Conservation (phyloP, 2,113 vertebrate species). For the Diadophis punctatus region DNA sequence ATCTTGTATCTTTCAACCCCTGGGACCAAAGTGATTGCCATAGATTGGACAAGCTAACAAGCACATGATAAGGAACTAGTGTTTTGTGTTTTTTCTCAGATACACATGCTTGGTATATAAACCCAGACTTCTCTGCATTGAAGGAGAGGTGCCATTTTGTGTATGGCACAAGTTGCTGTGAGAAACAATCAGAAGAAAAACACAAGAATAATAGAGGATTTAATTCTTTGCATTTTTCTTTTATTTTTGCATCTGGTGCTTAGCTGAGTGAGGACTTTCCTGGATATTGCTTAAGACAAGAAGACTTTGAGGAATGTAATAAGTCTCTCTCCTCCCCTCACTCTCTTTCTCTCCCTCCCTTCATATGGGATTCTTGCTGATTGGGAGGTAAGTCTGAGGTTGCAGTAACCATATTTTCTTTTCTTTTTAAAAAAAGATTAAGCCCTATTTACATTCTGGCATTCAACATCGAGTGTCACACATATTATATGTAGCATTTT, state of each 20-base stretch:
- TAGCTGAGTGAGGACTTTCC: constrained; percentile 68
- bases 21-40: constrained; percentile 97
- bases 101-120: constrained; percentile 78
- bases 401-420: constrained; percentile 38
- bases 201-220: constrained; percentile 60
- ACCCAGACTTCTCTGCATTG: constrained; percentile 66
- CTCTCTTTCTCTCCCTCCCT: constrained; percentile 23
- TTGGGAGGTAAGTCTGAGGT: constrained; percentile 80
- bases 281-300: constrained; percentile 71
- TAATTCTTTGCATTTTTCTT: constrained; percentile 60
- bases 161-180: constrained; percentile 63
- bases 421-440: constrained; percentile 26
- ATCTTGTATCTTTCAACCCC: constrained; percentile 94
- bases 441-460: constrained; percentile 40
- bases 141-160: constrained; percentile 80
- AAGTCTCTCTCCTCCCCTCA: constrained; percentile 64
- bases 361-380: constrained; percentile 66
- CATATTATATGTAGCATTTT: not conserved
- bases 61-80: constrained; percentile 91
- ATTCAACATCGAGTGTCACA: constrained; percentile 17
- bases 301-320: constrained; percentile 70
- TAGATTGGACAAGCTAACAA: constrained; percentile 99
- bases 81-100: constrained; percentile 77
- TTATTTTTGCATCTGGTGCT: constrained; percentile 65
- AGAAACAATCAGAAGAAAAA: constrained; percentile 65